These are phyloP conservation scores for Synanthedon myopaeformis DNA, from an alignment of 2,888 invertebrate genomes.

Conservation along the genomic window DNA sequence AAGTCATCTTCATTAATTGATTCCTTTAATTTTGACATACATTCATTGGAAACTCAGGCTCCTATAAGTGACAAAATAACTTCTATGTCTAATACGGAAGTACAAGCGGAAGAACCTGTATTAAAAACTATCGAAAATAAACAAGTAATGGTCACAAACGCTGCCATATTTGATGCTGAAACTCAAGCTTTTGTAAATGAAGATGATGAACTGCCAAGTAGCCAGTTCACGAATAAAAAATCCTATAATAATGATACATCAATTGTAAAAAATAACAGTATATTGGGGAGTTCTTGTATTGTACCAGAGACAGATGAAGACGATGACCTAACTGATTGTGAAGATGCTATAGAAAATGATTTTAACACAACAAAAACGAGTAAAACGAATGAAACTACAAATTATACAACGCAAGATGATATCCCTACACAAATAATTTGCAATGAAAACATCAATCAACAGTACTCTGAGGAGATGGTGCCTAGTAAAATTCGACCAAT, in stretches of 20 bases:
- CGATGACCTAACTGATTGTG: constrained; percentile 24
- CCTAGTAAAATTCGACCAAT: neutral
- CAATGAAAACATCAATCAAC: neutral
- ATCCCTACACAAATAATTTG: constrained; percentile 13
- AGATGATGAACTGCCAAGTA: no score
- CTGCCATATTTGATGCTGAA: constrained; percentile 11
- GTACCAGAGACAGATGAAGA: constrained; percentile 4
- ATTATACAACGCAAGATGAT: constrained; percentile 12
- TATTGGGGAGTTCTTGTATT: neutral
- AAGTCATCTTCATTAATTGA: constrained; percentile 36
- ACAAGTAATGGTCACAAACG: constrained; percentile 24
- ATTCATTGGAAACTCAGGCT: constrained; percentile 40
- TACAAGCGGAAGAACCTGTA: constrained; percentile 8
- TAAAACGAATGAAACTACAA: constrained; percentile 3
- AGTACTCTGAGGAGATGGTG: neutral
- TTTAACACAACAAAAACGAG: constrained; percentile 2
- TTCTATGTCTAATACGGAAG: constrained; percentile 5
- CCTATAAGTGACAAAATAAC: neutral
- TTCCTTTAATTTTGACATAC: constrained; percentile 14
- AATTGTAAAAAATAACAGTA: no score
- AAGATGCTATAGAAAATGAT: constrained; percentile 10
- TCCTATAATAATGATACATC: no score
- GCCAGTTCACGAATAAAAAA: no score
- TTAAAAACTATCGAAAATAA: constrained; percentile 27
- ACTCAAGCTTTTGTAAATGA: constrained; percentile 2